Evolutionary conservation across 2,888 invertebrate species (phyloP), one percentile per base, ranked within the genome.

Genomic region (Hymenopus coronatus): DNA sequence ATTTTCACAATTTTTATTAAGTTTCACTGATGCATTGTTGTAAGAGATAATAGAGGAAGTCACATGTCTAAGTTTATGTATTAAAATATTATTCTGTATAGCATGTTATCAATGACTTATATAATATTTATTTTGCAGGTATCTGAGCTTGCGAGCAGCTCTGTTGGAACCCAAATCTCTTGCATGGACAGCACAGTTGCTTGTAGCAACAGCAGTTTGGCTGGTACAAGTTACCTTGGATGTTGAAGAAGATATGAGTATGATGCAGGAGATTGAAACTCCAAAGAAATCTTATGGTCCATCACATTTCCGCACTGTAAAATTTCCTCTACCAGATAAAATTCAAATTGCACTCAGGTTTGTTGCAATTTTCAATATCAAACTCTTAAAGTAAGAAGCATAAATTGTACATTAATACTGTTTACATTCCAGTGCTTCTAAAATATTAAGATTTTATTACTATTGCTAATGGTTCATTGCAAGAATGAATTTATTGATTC

Each of bases 171-270:
- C 97, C 0, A 95, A 95, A 28, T 95, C 96, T 93, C 93, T 98
- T 90, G 95, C 95, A 33, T 94, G 96, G 91, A 93, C 97, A 90
- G 94, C 97, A 90, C 95, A 96, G 90, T 96, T 99, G 91, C 96
- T 97, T 91, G 96, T 97, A 28, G 96, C 97, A 25, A 96, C 98
- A 0, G 96, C 97, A 87, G 95, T 96, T 88, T 99, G 98, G 98
- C 93, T 99, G 81, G 95, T 96, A 87, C 98, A 98, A 92, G 95
- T 98, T n/a, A 96, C 97, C 1, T 92, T 96, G 27, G 93, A 96
- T 85, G 90, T 93, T 3, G 92, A 92, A 81, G 92, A 89, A 92
- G 92, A 33, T 92, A 25, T 4, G 54, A 20, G 25, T 70, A 70
- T 70, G 54, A 70, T 70, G 54, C 54, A 70, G 54, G 54, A 70